Evolutionary conservation across 2,797 vertebrate species (phyloP).

Genomic region (Phalloptychus januarius): DNA sequence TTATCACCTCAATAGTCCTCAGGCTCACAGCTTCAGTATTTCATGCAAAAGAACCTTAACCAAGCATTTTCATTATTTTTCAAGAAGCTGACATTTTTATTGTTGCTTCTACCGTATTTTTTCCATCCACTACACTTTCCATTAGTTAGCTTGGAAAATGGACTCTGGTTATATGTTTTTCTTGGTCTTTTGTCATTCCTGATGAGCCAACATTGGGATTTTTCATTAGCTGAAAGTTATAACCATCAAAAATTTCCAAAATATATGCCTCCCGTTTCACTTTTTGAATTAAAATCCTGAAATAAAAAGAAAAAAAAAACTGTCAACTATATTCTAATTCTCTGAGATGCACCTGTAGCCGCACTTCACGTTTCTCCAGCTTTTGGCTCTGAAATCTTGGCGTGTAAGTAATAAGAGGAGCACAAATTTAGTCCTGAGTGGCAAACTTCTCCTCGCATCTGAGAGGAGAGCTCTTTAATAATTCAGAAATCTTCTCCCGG

Average conservation of each 20-base stretch:
- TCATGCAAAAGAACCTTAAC: neutral
- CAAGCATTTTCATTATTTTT: neutral
- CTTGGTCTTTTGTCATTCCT: neutral
- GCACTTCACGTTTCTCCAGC: slow-evolving; percentile 19
- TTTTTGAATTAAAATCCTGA: slow-evolving; percentile 9
- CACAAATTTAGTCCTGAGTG: slow-evolving; percentile 62
- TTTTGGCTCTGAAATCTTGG: slow-evolving; percentile 43
- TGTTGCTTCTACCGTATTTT: neutral
- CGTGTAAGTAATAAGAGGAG: slow-evolving; percentile 56
- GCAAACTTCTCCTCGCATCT: slow-evolving; percentile 59
- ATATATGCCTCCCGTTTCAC: neutral
- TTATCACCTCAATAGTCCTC: neutral
- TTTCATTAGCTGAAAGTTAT: neutral
- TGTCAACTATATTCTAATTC: neutral
- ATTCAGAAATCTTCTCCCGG: slow-evolving; percentile 75
- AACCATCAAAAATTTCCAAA: neutral
- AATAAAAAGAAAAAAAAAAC: neutral
- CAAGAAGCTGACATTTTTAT: neutral
- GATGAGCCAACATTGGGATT: neutral
- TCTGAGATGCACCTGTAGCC: slow-evolving; percentile 10
- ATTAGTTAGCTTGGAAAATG: neutral
- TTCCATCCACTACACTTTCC: neutral
- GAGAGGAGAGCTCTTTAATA: slow-evolving; percentile 64
- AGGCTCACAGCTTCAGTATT: neutral
- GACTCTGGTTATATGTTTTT: neutral